These are phyloP conservation scores for Drosophila aff. DNA, from an alignment of 1,140 invertebrate species.

Conservation along the genomic window DNA sequence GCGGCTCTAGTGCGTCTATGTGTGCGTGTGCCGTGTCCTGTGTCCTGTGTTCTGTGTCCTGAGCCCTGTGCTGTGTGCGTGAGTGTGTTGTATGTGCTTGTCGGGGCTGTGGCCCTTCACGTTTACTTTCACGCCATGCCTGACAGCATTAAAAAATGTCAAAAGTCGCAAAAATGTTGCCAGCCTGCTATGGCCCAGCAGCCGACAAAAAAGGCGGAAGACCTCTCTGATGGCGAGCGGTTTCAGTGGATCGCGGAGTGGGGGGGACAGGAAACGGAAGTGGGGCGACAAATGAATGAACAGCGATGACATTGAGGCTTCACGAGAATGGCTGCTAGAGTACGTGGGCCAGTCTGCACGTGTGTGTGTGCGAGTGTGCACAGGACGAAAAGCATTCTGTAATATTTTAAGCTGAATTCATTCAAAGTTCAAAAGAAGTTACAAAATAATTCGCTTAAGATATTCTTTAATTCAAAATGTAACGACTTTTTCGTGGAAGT, in stretches of 20 bases:
- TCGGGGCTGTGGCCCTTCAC: constrained; percentile 52
- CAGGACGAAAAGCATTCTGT: not conserved
- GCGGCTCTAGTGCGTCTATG: constrained; percentile 42
- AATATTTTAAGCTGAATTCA: not conserved
- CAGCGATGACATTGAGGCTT: constrained; percentile 72
- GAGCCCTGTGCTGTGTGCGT: not conserved
- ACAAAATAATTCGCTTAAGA: no score
- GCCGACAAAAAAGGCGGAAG: constrained; percentile 19
- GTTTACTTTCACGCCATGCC: constrained; percentile 78
- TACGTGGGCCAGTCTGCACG: constrained; percentile 24
- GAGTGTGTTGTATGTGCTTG: constrained; percentile 12
- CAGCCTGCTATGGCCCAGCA: constrained; percentile 35
- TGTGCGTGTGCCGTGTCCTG: constrained; percentile 2
- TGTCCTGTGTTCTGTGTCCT: not conserved
- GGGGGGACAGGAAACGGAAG: constrained; percentile 36
- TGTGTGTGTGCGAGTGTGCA: constrained; percentile 33
- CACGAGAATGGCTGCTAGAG: constrained; percentile 22
- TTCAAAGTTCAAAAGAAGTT: not conserved
- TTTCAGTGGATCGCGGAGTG: not conserved
- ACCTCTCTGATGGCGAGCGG: constrained; percentile 12
- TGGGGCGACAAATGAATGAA: constrained; percentile 72
- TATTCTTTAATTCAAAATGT: no score
- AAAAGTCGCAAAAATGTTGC: constrained; percentile 83
- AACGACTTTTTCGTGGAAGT: no score
- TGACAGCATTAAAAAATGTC: constrained; percentile 81